Percentiles rank a stretch among this genome's conserved stretches.
Conservation (phyloP, 2,113 vertebrate species). For the Zosterops hypoxanthus region DNA sequence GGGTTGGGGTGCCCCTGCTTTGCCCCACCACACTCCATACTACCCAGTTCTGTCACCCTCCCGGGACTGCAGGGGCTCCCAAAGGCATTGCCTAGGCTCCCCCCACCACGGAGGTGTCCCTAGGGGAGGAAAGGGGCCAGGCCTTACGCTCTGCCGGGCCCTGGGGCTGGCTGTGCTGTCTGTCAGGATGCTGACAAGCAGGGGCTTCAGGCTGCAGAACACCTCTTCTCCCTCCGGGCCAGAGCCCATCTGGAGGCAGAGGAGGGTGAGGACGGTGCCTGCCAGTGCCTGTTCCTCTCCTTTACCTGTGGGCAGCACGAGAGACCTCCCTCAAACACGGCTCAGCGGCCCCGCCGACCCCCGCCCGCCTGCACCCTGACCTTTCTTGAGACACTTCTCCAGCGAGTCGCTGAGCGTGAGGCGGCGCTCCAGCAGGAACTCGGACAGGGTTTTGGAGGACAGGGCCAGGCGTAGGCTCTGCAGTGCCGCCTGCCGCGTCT, state of each 20-base stretch:
- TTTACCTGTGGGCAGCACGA: slow-evolving; percentile 75
- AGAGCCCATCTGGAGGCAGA: slow-evolving; percentile 93
- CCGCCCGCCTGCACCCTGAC: slow-evolving; percentile 15
- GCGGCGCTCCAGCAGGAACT: slow-evolving; percentile 86
- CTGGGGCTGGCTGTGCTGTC: slow-evolving; percentile 80
- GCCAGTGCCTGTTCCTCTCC: slow-evolving; percentile 91
- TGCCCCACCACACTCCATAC: not conserved
- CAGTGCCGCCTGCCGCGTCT: slow-evolving; percentile 83
- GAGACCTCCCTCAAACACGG: not conserved
- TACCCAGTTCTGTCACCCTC: not conserved
- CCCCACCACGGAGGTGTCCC: not conserved
- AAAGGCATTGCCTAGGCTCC: not conserved
- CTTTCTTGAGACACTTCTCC: slow-evolving; percentile 93
- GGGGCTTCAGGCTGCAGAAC: slow-evolving; percentile 83
- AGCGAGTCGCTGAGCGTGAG: slow-evolving; percentile 87
- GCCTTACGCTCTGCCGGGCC: slow-evolving; percentile 89
- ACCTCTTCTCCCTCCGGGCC: slow-evolving; percentile 86
- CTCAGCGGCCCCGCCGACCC: fast-evolving
- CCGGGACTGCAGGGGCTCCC: fast-evolving
- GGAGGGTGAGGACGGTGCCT: slow-evolving; percentile 81
- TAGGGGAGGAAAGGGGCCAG: not conserved
- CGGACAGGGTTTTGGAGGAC: slow-evolving; percentile 81
- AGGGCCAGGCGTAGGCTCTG: slow-evolving; percentile 85
- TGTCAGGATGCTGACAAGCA: slow-evolving; percentile 82
- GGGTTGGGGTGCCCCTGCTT: not conserved